Conservation (phyloP, 2,888 invertebrate species). For the Meteorus colon region DNA sequence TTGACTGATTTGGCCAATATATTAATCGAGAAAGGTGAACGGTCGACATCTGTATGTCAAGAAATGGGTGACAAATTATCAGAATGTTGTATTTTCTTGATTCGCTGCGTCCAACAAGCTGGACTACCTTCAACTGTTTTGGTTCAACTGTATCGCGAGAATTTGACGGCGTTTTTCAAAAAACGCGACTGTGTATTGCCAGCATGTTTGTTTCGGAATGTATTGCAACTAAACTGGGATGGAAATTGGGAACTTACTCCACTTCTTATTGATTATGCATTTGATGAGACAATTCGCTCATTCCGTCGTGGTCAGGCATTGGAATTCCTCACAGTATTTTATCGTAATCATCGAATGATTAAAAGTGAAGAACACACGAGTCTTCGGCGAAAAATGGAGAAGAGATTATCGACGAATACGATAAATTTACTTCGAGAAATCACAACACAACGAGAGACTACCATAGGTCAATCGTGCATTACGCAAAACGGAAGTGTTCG, state of each 20-base stretch:
- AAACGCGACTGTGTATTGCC: slow-evolving; percentile 80
- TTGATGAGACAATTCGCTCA: slow-evolving; percentile 77
- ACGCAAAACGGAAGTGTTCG: slow-evolving; percentile 48
- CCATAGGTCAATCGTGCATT: slow-evolving; percentile 56
- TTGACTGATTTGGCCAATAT: slow-evolving; percentile 75
- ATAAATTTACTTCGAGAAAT: slow-evolving; percentile 70
- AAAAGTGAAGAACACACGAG: slow-evolving; percentile 71
- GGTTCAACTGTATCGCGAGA: slow-evolving; percentile 75
- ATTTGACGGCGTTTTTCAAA: slow-evolving; percentile 77
- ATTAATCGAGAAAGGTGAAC: slow-evolving; percentile 79
- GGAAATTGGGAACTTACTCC: slow-evolving; percentile 78
- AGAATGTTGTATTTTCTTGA: slow-evolving; percentile 79
- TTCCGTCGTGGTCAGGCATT: slow-evolving; percentile 81
- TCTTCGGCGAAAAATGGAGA: slow-evolving; percentile 73
- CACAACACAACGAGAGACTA: slow-evolving; percentile 64
- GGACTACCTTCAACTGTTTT: slow-evolving; percentile 68
- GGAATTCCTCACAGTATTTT: slow-evolving; percentile 80
- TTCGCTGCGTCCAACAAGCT: slow-evolving; percentile 77
- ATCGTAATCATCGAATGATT: slow-evolving; percentile 76
- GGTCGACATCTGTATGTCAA: slow-evolving; percentile 79
- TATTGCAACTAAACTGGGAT: slow-evolving; percentile 80
- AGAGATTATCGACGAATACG: slow-evolving; percentile 73
- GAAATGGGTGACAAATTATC: slow-evolving; percentile 80
- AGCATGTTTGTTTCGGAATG: slow-evolving; percentile 79
- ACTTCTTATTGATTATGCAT: slow-evolving; percentile 76